Conservation (phyloP, 2,113 vertebrate species). For the Thermophis baileyi region DNA sequence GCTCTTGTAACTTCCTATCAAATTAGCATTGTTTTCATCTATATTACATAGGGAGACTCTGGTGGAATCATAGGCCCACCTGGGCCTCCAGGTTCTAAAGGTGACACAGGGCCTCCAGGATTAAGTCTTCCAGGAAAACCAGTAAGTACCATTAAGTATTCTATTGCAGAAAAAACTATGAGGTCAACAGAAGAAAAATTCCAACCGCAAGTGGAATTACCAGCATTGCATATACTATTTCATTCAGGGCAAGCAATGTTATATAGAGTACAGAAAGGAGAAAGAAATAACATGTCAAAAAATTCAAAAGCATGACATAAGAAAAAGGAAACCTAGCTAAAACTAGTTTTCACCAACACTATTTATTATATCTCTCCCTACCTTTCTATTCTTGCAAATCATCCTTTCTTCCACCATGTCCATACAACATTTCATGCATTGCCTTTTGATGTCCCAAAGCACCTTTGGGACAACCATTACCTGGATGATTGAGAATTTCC, state of each 20-base stretch:
- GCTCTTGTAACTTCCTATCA: neutral
- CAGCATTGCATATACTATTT: neutral
- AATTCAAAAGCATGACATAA: neutral
- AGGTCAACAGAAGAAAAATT: neutral
- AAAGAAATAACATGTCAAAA: neutral
- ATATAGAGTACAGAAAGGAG: neutral
- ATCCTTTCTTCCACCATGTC: neutral
- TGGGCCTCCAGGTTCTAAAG: constrained; percentile 87
- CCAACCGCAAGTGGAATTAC: neutral
- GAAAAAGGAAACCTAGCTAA: neutral
- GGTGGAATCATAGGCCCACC: constrained; percentile 78
- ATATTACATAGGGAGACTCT: constrained; percentile 78
- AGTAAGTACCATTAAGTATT: constrained; percentile 62
- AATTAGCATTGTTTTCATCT: constrained; percentile 11
- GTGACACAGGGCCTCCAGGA: constrained; percentile 83
- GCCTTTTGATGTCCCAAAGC: neutral
- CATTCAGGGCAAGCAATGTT: neutral
- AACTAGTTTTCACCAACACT: neutral
- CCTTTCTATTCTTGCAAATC: neutral
- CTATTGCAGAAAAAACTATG: neutral
- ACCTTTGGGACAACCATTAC: neutral
- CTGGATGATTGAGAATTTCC: neutral
- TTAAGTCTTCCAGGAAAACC: constrained; percentile 70
- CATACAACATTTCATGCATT: neutral
- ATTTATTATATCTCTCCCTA: neutral